Percentiles rank a stretch among this genome's conserved stretches.
These are phyloP conservation scores for Naja naja DNA, from an alignment of 2,113 vertebrate species.

Conservation along the genomic window DNA sequence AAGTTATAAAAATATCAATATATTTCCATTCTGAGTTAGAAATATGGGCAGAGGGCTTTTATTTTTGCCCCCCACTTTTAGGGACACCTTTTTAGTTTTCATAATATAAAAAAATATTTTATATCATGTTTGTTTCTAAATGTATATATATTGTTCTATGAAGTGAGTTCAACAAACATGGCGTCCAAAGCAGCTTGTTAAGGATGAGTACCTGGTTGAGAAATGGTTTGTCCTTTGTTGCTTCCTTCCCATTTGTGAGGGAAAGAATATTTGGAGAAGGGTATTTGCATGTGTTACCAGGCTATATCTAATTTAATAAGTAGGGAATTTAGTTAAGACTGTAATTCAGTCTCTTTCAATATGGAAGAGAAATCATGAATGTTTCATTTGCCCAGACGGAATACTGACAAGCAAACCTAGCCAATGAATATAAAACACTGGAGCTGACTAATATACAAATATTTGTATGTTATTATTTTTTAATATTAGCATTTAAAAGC, in stretches of 20 bases:
- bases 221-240: not conserved
- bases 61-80: not conserved
- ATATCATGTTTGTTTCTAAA: too few relatives aligned
- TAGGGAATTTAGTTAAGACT: not conserved
- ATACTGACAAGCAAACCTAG: not conserved
- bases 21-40: not conserved
- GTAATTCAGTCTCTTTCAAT: not conserved
- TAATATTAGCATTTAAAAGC: not conserved
- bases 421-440: not conserved
- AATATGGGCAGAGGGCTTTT: not conserved
- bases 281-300: not conserved
- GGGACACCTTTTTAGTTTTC: not conserved
- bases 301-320: not conserved
- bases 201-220: not conserved
- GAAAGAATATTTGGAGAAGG: not conserved
- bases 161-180: not conserved
- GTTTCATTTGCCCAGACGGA: not conserved
- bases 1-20: not conserved
- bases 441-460: not conserved
- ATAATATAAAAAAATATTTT: too few relatives aligned
- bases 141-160: not conserved
- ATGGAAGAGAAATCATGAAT: not conserved
- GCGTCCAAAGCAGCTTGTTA: not conserved
- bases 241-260: not conserved
- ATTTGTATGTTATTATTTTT: not conserved